These are phyloP conservation scores for Acanthacorydalis orientalis DNA, from an alignment of 2,888 invertebrate species.

Conservation along the genomic window DNA sequence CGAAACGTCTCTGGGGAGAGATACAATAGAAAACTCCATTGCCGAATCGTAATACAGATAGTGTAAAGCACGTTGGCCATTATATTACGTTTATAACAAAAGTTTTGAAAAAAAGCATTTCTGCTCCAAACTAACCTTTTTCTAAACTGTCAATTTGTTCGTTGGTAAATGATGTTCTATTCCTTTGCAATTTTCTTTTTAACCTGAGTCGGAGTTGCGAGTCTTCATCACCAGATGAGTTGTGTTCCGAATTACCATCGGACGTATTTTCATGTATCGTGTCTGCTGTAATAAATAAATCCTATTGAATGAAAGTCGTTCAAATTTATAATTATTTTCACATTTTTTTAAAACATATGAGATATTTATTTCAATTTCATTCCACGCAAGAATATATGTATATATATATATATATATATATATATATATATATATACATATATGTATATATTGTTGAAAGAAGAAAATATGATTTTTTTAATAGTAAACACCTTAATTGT, in stretches of 20 bases:
- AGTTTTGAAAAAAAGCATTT: background rate
- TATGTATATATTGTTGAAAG: too few species aligned
- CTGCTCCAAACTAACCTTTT: conserved; percentile 55
- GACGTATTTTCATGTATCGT: conserved; percentile 57
- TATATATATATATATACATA: too few species aligned
- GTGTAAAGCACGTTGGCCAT: background rate
- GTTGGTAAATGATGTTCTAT: conserved; percentile 95
- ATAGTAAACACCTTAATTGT: too few species aligned
- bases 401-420: background rate
- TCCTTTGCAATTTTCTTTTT: conserved; percentile 91
- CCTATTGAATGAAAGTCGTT: too few species aligned
- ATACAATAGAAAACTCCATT: too few species aligned
- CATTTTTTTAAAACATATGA: background rate
- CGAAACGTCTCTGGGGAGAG: too few species aligned
- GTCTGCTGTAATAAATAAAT: conserved; percentile 23
- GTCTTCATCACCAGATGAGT: conserved; percentile 78
- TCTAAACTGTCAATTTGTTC: conserved; percentile 97
- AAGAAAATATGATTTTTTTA: too few species aligned
- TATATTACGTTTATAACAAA: background rate
- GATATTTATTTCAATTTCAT: background rate
- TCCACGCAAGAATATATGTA: background rate
- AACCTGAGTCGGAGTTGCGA: conserved; percentile 83
- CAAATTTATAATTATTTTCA: too few species aligned
- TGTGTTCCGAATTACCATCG: conserved; percentile 81
- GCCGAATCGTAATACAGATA: background rate